Percentiles rank a stretch among this genome's conserved stretches.
Evolutionary conservation across 1,140 invertebrate species (phyloP).

Genomic region (Drosophila quadrilineata): DNA sequence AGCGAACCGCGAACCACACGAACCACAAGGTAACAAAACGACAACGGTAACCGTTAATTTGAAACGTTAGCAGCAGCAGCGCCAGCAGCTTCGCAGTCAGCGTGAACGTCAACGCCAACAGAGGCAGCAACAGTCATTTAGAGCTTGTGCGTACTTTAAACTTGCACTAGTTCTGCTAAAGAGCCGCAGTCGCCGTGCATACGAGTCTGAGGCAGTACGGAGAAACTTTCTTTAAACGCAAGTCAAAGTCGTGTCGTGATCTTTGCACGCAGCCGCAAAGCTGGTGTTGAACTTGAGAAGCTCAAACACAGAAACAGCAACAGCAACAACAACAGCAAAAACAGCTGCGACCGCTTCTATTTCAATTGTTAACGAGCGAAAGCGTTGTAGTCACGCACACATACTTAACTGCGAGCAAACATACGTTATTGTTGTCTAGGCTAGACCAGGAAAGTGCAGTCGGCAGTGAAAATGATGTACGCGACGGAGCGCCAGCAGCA

Average conservation of each 20-base stretch:
- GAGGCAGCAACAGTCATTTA: neutral
- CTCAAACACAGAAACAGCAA: constrained; percentile 18
- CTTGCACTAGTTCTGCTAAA: constrained; percentile 35
- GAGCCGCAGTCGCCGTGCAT: constrained; percentile 10
- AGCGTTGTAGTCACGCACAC: constrained; percentile 72
- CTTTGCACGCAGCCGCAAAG: constrained; percentile 44
- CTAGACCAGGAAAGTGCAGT: constrained; percentile 46
- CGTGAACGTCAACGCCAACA: constrained; percentile 36
- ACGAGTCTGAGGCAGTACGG: constrained; percentile 22
- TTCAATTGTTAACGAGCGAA: constrained; percentile 81
- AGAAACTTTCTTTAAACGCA: constrained; percentile 60
- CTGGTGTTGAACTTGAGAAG: constrained; percentile 55
- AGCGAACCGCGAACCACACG: constrained; percentile 19
- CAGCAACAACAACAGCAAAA: constrained; percentile 22
- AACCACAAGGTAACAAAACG: constrained; percentile 22
- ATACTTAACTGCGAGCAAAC: no score
- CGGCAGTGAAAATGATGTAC: constrained; percentile 48
- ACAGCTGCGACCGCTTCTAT: constrained; percentile 59
- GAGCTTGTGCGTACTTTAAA: constrained; percentile 6
- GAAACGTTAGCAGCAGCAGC: constrained; percentile 18
- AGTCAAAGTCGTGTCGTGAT: constrained; percentile 47
- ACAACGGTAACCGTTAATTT: constrained; percentile 55
- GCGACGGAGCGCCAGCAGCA: constrained; percentile 21
- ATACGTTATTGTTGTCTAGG: constrained; percentile 10
- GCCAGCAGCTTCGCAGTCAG: constrained; percentile 36